Conservation (phyloP, 2,888 invertebrate species). For the Neoascia interrupta region DNA sequence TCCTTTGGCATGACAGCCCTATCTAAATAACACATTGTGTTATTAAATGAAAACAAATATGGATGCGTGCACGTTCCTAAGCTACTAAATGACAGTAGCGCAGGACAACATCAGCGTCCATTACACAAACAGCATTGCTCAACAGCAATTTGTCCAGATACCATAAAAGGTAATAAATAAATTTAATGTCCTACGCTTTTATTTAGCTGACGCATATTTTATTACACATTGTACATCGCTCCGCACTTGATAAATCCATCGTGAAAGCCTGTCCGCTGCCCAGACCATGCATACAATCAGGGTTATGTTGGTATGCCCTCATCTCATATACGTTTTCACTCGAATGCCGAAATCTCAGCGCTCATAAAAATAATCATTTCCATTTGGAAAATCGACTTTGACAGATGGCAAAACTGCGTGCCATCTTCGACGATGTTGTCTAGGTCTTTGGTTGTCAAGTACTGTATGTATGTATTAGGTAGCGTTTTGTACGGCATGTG, state of each 20-base stretch:
- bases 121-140: too few species aligned
- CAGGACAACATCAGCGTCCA: conserved; percentile 4
- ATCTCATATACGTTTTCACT: neutral
- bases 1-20: too few species aligned
- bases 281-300: neutral
- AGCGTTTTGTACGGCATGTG: conserved; percentile 1
- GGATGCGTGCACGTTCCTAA: neutral
- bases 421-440: conserved; percentile 24
- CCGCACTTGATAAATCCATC: conserved; percentile 44
- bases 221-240: conserved; percentile 26
- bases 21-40: neutral
- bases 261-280: neutral
- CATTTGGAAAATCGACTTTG: conserved; percentile 51
- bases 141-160: conserved; percentile 26
- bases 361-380: conserved; percentile 57
- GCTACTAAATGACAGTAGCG: neutral
- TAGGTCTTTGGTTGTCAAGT: conserved; percentile 17
- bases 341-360: conserved; percentile 32
- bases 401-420: conserved; percentile 53
- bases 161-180: conserved; percentile 44
- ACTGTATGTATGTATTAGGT: too few species aligned
- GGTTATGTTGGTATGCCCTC: neutral
- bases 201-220: conserved; percentile 49
- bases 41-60: conserved; percentile 20
- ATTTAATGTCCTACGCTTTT: conserved; percentile 27